phyloP scores from a whole-genome alignment of 2,113 vertebrate species.

The Misgurnus mizolepis region DNA sequence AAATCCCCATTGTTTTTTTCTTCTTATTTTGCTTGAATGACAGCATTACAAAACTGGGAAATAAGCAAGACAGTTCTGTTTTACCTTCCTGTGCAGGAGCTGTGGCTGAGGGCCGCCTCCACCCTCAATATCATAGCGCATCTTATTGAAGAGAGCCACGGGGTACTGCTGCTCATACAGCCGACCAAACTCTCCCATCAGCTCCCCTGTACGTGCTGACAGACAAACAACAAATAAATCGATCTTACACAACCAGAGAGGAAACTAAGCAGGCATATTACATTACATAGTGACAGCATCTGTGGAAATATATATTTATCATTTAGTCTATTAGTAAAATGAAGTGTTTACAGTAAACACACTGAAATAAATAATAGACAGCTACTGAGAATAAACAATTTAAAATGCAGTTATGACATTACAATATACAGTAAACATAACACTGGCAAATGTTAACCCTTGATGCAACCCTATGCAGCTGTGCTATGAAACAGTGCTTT shows the following conservation, averaged over 20 bases:
- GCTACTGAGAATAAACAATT: too few species aligned
- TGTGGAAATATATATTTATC: too few species aligned
- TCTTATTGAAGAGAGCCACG: constrained; percentile 88
- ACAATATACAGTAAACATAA: background rate
- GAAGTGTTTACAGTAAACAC: background rate
- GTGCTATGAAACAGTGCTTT: background rate
- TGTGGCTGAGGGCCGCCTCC: constrained; percentile 82
- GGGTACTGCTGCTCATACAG: constrained; percentile 87
- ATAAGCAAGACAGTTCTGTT: background rate
- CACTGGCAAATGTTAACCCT: background rate
- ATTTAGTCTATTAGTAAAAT: background rate
- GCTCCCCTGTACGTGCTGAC: constrained; percentile 79
- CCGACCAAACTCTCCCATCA: constrained; percentile 79
- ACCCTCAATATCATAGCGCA: constrained; percentile 90
- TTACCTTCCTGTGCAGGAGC: constrained; percentile 92
- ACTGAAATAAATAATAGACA: background rate
- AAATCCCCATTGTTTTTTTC: too few species aligned
- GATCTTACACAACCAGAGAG: background rate
- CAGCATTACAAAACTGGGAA: background rate
- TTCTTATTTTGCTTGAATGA: background rate
- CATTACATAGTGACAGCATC: too few species aligned
- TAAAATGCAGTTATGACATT: too few species aligned
- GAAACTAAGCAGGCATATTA: too few species aligned
- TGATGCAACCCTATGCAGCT: background rate
- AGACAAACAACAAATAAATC: constrained; percentile 25